Base-by-base conservation (phyloP, 2,888 invertebrate genomes). In the Machimus atricapillus region DNA sequence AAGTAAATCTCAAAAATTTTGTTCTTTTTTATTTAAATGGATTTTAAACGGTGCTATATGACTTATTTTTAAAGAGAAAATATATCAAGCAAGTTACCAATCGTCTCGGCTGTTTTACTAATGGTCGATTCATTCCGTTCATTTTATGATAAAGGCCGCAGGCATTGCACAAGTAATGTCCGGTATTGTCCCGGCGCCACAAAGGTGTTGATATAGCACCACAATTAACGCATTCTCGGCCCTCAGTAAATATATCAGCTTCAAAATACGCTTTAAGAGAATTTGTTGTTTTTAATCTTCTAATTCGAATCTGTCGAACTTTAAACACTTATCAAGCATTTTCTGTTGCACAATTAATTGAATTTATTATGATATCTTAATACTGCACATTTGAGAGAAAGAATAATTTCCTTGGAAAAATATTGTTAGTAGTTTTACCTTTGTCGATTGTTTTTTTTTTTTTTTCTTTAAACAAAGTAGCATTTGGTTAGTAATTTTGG, bases 141-240 rank as follows among this genome's bases (percentile, higher is more conserved):
- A 98, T 97, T 94, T 97, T 98, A 94, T 96, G 96, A 95, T 99
- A 99, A 90, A 99, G 97, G 91, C 99, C 99, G 94, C 99, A 99
- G 89, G 99, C 99, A 95, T 99, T 99, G 95, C 99, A 99, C 91
- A 99, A 96, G 94, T 99, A 99, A 94, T 99, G 98, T 89, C 99
- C 99, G 91, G 98, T 98, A 93, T 98, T 98, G 95, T 99, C 99
- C 92, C 99, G 95, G 90, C 99, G 95, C 99, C 99, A 99, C 90
- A 99, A 95, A 89, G 99, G 99, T 90, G 99, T 99, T 91, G 97
- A 97, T 93, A 97, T 97, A 90, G 98, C 98, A 90, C 98, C 98
- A 94, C 99, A 99, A 94, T 99, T 99, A 89, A 98, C 98, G 94
- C 99, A 99, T 94, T 99, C 98, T 90, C 99, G 95, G 81, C 98